Evolutionary conservation across 2,888 invertebrate species (phyloP).

Genomic region (Achlya flavicornis): DNA sequence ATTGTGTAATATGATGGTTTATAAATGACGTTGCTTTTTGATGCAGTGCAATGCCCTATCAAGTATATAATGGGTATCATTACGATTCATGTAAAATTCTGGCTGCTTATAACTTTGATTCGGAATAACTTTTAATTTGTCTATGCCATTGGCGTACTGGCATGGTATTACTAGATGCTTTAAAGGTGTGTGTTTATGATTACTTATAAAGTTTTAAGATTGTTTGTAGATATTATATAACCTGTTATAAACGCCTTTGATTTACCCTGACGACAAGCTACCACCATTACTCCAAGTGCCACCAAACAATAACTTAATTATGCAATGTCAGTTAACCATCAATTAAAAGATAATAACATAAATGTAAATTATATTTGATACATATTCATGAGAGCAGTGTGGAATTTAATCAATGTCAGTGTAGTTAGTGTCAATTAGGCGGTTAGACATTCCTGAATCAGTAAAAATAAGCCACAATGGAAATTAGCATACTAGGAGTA

Average conservation of each 20-base stretch:
- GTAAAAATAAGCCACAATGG: no score
- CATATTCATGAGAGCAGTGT: conserved; percentile 52
- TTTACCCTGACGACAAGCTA: not conserved
- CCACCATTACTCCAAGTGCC: conserved; percentile 7
- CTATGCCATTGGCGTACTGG: not conserved
- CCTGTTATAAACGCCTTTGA: not conserved
- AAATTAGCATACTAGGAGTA: no score
- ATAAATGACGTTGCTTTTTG: conserved; percentile 1
- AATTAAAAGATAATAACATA: conserved; percentile 44
- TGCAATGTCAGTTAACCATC: conserved; percentile 33
- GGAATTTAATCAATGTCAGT: conserved; percentile 60
- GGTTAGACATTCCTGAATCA: conserved; percentile 10
- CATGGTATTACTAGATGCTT: no score
- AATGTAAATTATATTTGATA: conserved; percentile 47
- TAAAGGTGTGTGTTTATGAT: not conserved
- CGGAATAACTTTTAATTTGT: not conserved
- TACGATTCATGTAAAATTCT: conserved; percentile 1
- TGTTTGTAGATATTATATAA: not conserved
- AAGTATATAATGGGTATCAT: conserved; percentile 3
- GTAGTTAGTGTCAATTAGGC: conserved; percentile 48
- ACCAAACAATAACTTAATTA: conserved; percentile 30
- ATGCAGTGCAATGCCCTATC: conserved; percentile 12
- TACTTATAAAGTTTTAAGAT: not conserved
- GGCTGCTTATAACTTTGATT: not conserved
- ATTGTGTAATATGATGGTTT: not conserved